phyloP scores from a whole-genome alignment of 2,888 invertebrate species.

The Idaea dimidiata region DNA sequence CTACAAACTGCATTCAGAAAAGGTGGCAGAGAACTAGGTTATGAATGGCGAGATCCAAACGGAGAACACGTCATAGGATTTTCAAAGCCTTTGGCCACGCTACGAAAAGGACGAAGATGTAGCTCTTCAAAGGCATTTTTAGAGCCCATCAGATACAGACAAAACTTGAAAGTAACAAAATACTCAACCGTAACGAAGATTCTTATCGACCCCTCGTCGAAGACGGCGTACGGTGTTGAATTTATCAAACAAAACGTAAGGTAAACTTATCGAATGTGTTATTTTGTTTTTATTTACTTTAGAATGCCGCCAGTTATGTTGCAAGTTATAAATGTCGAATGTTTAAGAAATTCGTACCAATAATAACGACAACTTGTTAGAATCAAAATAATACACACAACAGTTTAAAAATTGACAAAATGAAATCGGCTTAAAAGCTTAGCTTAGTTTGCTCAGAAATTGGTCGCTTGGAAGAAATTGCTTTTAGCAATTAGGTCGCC shows the following conservation, averaged over 20 bases:
- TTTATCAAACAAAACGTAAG: slow-evolving; percentile 82
- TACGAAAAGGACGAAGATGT: slow-evolving; percentile 86
- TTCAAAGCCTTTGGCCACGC: slow-evolving; percentile 85
- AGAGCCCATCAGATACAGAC: slow-evolving; percentile 82
- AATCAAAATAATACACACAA: background rate
- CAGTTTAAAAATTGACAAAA: background rate
- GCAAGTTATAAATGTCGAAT: background rate
- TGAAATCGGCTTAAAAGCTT: no score
- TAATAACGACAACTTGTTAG: background rate
- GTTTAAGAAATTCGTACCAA: background rate
- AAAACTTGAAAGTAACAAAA: slow-evolving; percentile 86
- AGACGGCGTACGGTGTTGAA: slow-evolving; percentile 84
- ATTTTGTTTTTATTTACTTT: slow-evolving; percentile 4
- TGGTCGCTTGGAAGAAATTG: no score
- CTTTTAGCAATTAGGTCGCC: no score
- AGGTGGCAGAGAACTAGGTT: slow-evolving; percentile 86
- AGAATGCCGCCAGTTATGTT: background rate
- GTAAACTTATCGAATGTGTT: slow-evolving; percentile 34
- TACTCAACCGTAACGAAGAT: slow-evolving; percentile 85
- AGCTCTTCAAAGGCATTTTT: slow-evolving; percentile 91
- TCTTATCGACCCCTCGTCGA: slow-evolving; percentile 82
- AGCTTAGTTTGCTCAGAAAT: no score
- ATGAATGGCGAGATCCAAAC: slow-evolving; percentile 86
- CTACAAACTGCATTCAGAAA: slow-evolving; percentile 83
- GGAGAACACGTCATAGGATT: slow-evolving; percentile 84